phyloP scores from a whole-genome alignment of 1,140 invertebrate species.

The Potamilus streckersoni region DNA sequence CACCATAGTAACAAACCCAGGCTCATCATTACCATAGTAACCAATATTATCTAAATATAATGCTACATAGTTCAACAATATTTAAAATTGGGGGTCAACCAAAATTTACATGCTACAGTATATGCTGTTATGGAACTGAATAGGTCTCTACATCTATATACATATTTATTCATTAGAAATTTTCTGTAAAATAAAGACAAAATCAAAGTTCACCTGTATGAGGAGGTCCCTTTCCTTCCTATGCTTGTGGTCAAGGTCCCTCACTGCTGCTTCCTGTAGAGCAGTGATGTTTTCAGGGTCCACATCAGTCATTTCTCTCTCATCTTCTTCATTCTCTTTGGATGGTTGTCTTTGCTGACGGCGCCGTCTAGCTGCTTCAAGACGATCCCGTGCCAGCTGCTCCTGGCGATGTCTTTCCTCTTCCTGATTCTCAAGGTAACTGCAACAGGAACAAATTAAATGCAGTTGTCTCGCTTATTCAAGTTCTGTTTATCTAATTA shows the following conservation, averaged over 20 bases:
- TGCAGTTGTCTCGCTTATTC: not conserved
- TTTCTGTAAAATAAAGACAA: not conserved
- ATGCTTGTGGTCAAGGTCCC: conserved; percentile 50
- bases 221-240: conserved; percentile 48
- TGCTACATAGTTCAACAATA: too few species aligned
- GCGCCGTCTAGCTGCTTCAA: conserved; percentile 45
- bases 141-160: too few species aligned
- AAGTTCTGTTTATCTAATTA: too few species aligned
- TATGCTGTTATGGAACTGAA: too few species aligned
- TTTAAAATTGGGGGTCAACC: too few species aligned
- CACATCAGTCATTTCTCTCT: conserved; percentile 26
- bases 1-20: too few species aligned
- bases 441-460: conserved; percentile 3
- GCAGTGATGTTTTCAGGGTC: conserved; percentile 38
- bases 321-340: conserved; percentile 32
- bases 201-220: conserved; percentile 38
- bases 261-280: conserved; percentile 47
- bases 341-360: conserved; percentile 28
- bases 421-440: conserved; percentile 21
- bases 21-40: too few species aligned
- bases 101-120: too few species aligned
- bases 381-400: conserved; percentile 51
- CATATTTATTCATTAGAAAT: not conserved
- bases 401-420: conserved; percentile 50
- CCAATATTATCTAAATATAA: too few species aligned